Evolutionary conservation across 2,113 vertebrate genomes (phyloP), one percentile per base, ranked within the genome.

Genomic region (Mystacornis crossleyi): DNA sequence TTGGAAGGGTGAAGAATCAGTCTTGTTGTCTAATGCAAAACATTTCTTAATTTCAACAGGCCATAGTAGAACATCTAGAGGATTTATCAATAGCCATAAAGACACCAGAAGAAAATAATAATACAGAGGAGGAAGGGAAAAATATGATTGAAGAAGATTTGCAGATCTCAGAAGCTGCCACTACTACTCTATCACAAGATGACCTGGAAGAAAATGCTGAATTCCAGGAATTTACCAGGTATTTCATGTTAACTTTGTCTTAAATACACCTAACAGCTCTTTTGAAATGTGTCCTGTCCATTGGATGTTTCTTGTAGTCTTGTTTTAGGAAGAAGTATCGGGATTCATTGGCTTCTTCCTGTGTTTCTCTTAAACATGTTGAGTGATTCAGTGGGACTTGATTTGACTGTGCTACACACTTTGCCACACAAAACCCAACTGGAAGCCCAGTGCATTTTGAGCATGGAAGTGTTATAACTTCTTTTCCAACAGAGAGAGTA

Each of bases 101-200:
- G 11, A 93, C 47, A 65, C 54, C 88, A 71, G 92, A 97, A 38
- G 55, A 95, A 92, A 96, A 72, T 80, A 97, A 74, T 75, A 95
- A 97, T 64, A 95, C 60, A 38, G 97, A 98, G 28, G 94, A 98
- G 29, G 96, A 98, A 73, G 94, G 50, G 81, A 64, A 98, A 70
- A 95, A 96, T 8, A 26, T 75, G 58, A 94, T 94, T 18, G 79
- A 96, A 54, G 98, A 97, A 80, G 97, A 93, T 14, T 43, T 96
- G 7, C n/a, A 96, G 33, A 93, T 95, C 71, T 54, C 90, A 70
- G 96, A 96, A 45, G 73, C 47, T 20, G 80, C 40, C 4, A 55
- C 73, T 23, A 60, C 85, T 60, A 28, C 81, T 47, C 51, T 48
- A 10, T 97, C 96, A 86, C 95, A 97, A 58, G 96, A 98, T 18